Evolutionary conservation across 2,888 invertebrate species (phyloP).

Genomic region (Caenorhabditis wallacei): DNA sequence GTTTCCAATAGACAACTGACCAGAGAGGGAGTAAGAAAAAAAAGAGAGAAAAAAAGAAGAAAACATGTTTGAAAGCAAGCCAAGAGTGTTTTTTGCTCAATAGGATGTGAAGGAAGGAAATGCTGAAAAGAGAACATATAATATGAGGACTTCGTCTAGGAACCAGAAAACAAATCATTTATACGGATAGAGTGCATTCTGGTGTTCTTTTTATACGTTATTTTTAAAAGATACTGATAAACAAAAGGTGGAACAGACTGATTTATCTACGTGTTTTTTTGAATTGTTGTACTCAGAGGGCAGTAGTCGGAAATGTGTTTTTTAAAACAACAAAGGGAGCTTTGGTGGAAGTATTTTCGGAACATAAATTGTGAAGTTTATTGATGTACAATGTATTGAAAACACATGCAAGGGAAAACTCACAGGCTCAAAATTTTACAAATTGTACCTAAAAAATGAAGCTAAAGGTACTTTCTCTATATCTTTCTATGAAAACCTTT

Average conservation of each 20-base stretch:
- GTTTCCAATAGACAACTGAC: not conserved
- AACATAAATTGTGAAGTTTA: no score
- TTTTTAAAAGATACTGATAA: not conserved
- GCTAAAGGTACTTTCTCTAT: no score
- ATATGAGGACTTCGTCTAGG: not conserved
- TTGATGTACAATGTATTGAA: no score
- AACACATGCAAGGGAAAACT: no score
- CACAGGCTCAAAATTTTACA: no score
- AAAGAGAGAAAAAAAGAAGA: not conserved
- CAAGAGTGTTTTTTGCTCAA: constrained; percentile 2
- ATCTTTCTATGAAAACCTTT: not conserved
- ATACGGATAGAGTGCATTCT: not conserved
- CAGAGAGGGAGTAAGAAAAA: not conserved
- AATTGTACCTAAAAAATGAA: no score
- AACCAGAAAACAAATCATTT: not conserved
- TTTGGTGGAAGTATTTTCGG: no score
- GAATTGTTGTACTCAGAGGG: not conserved
- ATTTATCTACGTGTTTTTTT: not conserved
- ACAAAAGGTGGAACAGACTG: not conserved
- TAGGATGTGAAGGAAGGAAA: not conserved
- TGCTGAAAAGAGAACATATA: not conserved
- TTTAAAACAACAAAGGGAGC: not conserved
- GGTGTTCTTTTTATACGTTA: not conserved
- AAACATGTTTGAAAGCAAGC: not conserved
- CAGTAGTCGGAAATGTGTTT: not conserved